Evolutionary conservation across 2,113 vertebrate species (phyloP), one percentile per base, ranked within the genome.

Genomic region (Limanda limanda): DNA sequence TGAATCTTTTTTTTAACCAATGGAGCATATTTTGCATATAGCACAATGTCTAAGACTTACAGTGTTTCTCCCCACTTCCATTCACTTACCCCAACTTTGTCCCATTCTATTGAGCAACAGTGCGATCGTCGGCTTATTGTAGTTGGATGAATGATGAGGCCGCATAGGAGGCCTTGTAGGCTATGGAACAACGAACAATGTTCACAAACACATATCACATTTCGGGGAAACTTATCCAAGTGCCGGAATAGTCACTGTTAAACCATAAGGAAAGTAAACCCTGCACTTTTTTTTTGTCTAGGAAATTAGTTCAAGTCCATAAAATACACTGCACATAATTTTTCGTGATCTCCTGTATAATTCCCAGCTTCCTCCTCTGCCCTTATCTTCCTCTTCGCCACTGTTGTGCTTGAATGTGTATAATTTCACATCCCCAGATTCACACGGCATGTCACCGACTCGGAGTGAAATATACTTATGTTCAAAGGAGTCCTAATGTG

Each of bases 401-500:
- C 84, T 90, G 92, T 92, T 94, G 88, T 90, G 89, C 90, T 86
- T 61, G 47, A 83, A 90, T 85, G 88, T 94, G 93, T 90, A 85
- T 92, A 91, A 93, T 93, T 94, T 92, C 86, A 91, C 90, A 89
- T 92, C 81, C 85, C 76, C 84, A 86, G 84, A 94, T 94, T 91
- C 90, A 86, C 91, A 92, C 84, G 90, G 90, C 90, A 89, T 93
- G 91, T 92, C 94, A 93, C 89, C 86, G 86, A 86, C 90, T 92
- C 88, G 27, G 84, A 89, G 87, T 89, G 91, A 93, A 93, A 92
- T 81, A 90, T 89, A 85, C 89, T 92, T 91, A 94, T 91, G 93
- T 95, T 95, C 93, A 95, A 95, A 95, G 92, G 91, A 86, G 89
- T 83, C 85, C 81, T 93, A 92, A 94, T 93, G 90, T 94, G 86